Percentiles rank a stretch among this genome's conserved stretches.
Conservation (phyloP, 53 echinoderm and acorn worm genomes). For the Patiria pectinifera region DNA sequence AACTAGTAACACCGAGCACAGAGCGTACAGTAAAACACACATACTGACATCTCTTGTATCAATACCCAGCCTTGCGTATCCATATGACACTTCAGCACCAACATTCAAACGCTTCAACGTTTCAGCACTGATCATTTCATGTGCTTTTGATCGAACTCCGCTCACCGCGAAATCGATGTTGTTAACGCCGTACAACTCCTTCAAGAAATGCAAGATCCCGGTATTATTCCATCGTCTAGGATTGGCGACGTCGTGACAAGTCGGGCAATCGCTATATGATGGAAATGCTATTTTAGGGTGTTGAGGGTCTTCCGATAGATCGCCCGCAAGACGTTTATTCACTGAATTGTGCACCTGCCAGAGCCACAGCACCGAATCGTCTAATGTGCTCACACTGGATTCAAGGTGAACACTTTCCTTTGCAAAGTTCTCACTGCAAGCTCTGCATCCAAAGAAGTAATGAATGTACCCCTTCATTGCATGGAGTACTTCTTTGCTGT, state of each 20-base stretch:
- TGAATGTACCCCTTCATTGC: constrained; percentile 93
- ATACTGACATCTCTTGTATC: constrained; percentile 84
- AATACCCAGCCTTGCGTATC: constrained; percentile 76
- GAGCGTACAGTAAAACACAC: constrained; percentile 80
- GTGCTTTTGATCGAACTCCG: constrained; percentile 1
- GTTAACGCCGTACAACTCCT: constrained; percentile 71
- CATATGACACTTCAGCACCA: constrained; percentile 33
- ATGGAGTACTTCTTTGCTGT: constrained; percentile 82
- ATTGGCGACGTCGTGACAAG: constrained; percentile 59
- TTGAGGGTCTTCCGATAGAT: constrained; percentile 85
- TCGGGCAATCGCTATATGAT: constrained; percentile 63
- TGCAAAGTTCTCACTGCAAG: constrained; percentile 89
- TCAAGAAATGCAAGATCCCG: constrained; percentile 76
- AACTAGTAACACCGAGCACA: constrained; percentile 74
- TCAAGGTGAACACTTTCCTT: constrained; percentile 76
- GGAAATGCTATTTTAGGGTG: constrained; percentile 88
- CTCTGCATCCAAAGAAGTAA: constrained; percentile 87
- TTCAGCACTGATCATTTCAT: constrained; percentile 33
- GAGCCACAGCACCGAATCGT: constrained; percentile 88
- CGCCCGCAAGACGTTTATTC: constrained; percentile 87
- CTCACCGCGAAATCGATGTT: constrained; percentile 67
- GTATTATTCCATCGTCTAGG: constrained; percentile 73
- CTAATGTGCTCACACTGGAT: constrained; percentile 68
- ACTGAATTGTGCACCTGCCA: constrained; percentile 91
- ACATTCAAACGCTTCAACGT: constrained; percentile 43